phyloP scores from a whole-genome alignment of 2,113 vertebrate genomes.

The Vombatus ursinus region DNA sequence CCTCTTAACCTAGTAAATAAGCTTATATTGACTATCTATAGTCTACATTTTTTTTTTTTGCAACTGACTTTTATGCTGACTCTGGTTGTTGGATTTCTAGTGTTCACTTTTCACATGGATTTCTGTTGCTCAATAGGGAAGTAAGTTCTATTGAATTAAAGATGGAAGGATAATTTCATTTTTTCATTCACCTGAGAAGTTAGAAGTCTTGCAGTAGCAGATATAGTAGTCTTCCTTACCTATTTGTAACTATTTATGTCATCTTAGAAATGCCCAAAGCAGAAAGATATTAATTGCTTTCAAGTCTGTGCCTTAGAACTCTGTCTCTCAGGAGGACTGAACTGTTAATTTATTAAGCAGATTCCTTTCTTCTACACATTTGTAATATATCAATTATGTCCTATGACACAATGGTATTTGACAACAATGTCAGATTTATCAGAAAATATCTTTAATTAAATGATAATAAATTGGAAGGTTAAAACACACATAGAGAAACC shows the following conservation, averaged over 20 bases:
- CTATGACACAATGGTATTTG: conserved; percentile 7
- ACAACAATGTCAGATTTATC: conserved; percentile 38
- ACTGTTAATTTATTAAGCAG: conserved; percentile 23
- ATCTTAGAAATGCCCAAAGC: not conserved
- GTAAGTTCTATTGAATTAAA: conserved; percentile 29
- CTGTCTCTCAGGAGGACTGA: conserved; percentile 33
- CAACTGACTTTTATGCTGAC: conserved; percentile 1
- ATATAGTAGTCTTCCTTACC: not conserved
- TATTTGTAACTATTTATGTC: not conserved
- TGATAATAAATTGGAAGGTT: conserved; percentile 41
- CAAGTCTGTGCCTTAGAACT: conserved; percentile 10
- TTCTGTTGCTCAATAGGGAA: not conserved
- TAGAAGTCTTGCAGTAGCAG: not conserved
- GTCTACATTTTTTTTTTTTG: not conserved
- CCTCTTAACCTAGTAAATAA: not conserved
- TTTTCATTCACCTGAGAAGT: conserved; percentile 46
- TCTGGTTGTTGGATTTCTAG: conserved; percentile 1
- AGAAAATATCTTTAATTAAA: conserved; percentile 37
- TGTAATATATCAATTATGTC: conserved; percentile 9
- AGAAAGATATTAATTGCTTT: conserved; percentile 8
- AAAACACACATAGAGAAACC: conserved; percentile 35
- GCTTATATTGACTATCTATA: not conserved
- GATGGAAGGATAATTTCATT: conserved; percentile 29
- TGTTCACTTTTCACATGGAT: not conserved
- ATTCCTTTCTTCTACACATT: conserved; percentile 28